Percentiles rank a stretch among this genome's conserved stretches.
phyloP scores from a whole-genome alignment of 2,888 invertebrate genomes.

The Ferrisia virgata region DNA sequence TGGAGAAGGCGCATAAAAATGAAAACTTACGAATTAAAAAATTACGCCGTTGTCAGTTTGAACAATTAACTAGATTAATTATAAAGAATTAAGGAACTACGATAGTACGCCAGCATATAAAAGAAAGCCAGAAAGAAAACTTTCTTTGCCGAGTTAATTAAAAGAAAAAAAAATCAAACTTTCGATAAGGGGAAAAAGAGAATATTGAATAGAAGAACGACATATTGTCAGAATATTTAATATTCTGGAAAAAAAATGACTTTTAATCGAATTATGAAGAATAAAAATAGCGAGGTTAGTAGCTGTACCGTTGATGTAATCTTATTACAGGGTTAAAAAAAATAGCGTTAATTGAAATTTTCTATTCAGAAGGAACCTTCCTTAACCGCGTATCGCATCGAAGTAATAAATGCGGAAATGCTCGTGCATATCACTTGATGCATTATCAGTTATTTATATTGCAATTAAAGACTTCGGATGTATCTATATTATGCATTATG shows the following conservation, averaged over 20 bases:
- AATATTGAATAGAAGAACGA: conserved; percentile 25
- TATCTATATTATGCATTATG: no score
- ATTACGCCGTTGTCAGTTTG: background rate
- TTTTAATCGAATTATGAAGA: background rate
- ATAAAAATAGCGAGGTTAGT: background rate
- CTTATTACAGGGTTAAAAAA: background rate
- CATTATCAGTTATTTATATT: background rate
- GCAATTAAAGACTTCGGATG: background rate
- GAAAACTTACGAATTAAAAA: conserved; percentile 7
- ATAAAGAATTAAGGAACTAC: background rate
- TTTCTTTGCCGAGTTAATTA: conserved; percentile 8
- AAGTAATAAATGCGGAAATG: background rate
- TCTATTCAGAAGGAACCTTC: background rate
- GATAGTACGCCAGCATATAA: background rate
- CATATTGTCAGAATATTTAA: conserved; percentile 28
- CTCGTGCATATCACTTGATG: background rate
- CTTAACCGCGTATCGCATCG: background rate
- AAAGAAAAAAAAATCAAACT: background rate
- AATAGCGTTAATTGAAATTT: conserved; percentile 4
- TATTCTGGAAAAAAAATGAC: background rate
- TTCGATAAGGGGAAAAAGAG: background rate
- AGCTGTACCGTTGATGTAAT: background rate
- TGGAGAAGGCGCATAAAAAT: background rate
- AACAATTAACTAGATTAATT: conserved; percentile 19
- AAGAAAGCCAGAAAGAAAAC: background rate